Conservation (phyloP, 2,888 invertebrate genomes). For the Phortica okadai region DNA sequence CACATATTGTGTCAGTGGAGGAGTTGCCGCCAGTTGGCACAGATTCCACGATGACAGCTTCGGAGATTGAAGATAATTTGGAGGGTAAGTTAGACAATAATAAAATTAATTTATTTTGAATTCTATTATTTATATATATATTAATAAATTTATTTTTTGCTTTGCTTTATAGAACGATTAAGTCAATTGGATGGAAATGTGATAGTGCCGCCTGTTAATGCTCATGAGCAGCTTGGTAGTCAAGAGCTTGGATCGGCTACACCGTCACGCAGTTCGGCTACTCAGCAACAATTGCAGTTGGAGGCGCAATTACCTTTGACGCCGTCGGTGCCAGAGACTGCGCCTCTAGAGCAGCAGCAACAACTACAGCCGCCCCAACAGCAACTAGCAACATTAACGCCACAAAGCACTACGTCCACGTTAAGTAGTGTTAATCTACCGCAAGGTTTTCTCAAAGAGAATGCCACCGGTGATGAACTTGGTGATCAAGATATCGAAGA, state of each 20-base stretch:
- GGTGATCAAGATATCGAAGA: slow-evolving; percentile 85
- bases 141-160: slow-evolving; percentile 3
- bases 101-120: background rate
- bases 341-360: slow-evolving; percentile 46
- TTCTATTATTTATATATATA: background rate
- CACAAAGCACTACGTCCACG: slow-evolving; percentile 64
- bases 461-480: slow-evolving; percentile 78
- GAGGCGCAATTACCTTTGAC: slow-evolving; percentile 38
- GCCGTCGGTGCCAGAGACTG: slow-evolving; percentile 25
- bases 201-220: slow-evolving; percentile 50
- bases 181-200: slow-evolving; percentile 72
- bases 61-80: slow-evolving; percentile 68
- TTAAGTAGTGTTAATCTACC: slow-evolving; percentile 46
- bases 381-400: slow-evolving; percentile 58
- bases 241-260: slow-evolving; percentile 42
- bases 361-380: slow-evolving; percentile 47
- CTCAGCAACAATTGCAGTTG: slow-evolving; percentile 37
- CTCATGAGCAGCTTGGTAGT: slow-evolving; percentile 36
- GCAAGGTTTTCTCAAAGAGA: slow-evolving; percentile 72
- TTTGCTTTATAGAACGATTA: slow-evolving; percentile 63
- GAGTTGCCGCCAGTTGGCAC: slow-evolving; percentile 62
- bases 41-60: slow-evolving; percentile 64
- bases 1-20: slow-evolving; percentile 55
- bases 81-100: slow-evolving; percentile 60
- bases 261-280: slow-evolving; percentile 41